Percentiles rank a stretch among this genome's conserved stretches.
These are phyloP conservation scores for Bembecia ichneumoniformis DNA, from an alignment of 2,888 invertebrate genomes.

Conservation along the genomic window DNA sequence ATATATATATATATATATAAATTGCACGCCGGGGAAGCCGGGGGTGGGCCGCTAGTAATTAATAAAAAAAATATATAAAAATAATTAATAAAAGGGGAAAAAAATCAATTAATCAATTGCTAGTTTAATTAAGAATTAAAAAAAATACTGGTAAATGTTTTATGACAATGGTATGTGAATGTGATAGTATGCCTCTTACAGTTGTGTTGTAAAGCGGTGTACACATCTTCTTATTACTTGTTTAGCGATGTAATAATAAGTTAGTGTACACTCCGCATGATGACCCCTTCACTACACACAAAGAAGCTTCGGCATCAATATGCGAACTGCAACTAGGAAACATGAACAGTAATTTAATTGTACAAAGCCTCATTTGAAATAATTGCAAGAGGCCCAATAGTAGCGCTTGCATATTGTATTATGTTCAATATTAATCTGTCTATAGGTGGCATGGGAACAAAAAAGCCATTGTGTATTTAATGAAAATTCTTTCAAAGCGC, in stretches of 20 bases:
- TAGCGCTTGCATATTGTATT: conserved; percentile 17
- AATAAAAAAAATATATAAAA: too few relatives aligned
- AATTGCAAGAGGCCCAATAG: conserved; percentile 28
- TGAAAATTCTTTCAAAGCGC: conserved; percentile 23
- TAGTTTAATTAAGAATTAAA: too few relatives aligned
- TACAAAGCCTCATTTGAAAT: conserved; percentile 29
- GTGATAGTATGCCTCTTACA: conserved; percentile 2
- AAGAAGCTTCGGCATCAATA: background rate
- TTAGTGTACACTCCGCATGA: background rate
- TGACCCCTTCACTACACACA: background rate
- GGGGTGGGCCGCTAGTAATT: too few relatives aligned
- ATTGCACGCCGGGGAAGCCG: too few relatives aligned
- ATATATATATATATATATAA: too few relatives aligned
- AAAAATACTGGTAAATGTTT: too few relatives aligned
- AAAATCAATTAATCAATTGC: too few relatives aligned
- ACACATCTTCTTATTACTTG: background rate
- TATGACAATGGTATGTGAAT: conserved; percentile 1
- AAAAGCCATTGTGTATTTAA: conserved; percentile 26
- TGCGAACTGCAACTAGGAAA: conserved; percentile 25
- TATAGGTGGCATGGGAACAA: conserved; percentile 28
- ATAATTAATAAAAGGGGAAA: too few relatives aligned
- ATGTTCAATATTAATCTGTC: conserved; percentile 20
- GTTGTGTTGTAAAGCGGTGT: conserved; percentile 5
- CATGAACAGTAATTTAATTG: conserved; percentile 39
- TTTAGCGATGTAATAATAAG: background rate